phyloP scores from a whole-genome alignment of 1,140 invertebrate genomes.

The Bombyx mandarina region DNA sequence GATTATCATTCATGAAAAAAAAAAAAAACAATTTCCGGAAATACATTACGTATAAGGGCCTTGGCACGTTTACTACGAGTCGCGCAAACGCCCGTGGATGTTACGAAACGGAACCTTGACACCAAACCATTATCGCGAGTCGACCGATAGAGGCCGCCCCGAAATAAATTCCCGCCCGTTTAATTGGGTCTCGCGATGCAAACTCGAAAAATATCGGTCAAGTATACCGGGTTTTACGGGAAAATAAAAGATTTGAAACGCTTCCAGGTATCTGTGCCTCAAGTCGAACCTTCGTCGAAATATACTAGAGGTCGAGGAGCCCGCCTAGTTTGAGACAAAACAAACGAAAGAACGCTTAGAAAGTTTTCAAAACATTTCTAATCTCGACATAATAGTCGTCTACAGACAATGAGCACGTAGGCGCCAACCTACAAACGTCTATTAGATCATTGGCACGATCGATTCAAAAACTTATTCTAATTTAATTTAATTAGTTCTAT shows the following conservation, averaged over 20 bases:
- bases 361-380: constrained; percentile 30
- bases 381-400: constrained; percentile 27
- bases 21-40: constrained; percentile 43
- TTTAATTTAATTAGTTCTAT: not conserved
- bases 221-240: constrained; percentile 41
- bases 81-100: constrained; percentile 21
- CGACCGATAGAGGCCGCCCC: constrained; percentile 53
- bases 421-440: constrained; percentile 23
- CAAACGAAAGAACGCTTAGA: constrained; percentile 14
- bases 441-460: constrained; percentile 4
- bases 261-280: constrained; percentile 43
- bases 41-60: constrained; percentile 24
- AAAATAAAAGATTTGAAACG: constrained; percentile 43
- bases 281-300: constrained; percentile 15
- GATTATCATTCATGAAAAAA: not conserved
- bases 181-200: constrained; percentile 39
- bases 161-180: constrained; percentile 53
- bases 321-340: constrained; percentile 24
- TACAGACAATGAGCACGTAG: constrained; percentile 28
- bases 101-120: constrained; percentile 64
- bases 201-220: constrained; percentile 58
- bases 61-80: constrained; percentile 48
- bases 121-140: constrained; percentile 59
- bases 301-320: constrained; percentile 6
- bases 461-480: constrained; percentile 1